Evolutionary conservation across 2,797 vertebrate species (phyloP).

Genomic region (Coilia nasus): DNA sequence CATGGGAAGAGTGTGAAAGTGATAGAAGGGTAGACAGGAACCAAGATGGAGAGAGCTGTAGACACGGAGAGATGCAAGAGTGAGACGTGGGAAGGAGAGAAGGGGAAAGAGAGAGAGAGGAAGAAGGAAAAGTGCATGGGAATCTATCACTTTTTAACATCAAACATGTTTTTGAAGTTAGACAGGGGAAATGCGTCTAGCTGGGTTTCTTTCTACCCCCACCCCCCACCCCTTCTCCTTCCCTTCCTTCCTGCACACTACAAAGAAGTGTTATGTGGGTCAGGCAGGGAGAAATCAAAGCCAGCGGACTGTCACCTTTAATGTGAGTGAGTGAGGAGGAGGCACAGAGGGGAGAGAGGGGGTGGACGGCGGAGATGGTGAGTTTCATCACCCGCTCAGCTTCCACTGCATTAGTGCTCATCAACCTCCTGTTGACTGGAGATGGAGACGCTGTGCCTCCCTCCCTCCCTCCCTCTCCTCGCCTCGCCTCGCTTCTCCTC

Average conservation of each 20-base stretch:
- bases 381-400: slow-evolving; percentile 38
- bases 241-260: slow-evolving; percentile 15
- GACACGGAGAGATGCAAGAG: background rate
- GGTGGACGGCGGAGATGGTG: background rate
- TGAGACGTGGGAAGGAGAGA: background rate
- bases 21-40: background rate
- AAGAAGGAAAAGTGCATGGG: slow-evolving; percentile 20
- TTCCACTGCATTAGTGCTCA: slow-evolving; percentile 34
- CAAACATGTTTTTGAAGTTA: slow-evolving; percentile 47
- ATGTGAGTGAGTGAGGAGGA: background rate
- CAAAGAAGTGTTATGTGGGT: slow-evolving; percentile 41
- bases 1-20: background rate
- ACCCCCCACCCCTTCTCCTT: background rate
- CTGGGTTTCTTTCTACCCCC: background rate
- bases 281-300: slow-evolving; percentile 35
- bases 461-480: background rate
- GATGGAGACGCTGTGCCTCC: background rate
- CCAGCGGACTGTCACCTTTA: slow-evolving; percentile 39
- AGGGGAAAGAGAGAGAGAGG: background rate
- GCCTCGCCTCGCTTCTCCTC: background rate
- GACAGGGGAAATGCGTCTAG: slow-evolving; percentile 20
- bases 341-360: background rate
- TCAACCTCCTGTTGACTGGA: slow-evolving; percentile 28
- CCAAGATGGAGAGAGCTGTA: background rate
- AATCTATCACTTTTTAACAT: slow-evolving; percentile 47